Evolutionary conservation across 1,140 invertebrate species (phyloP).

Genomic region (Drosophila ananassae): DNA sequence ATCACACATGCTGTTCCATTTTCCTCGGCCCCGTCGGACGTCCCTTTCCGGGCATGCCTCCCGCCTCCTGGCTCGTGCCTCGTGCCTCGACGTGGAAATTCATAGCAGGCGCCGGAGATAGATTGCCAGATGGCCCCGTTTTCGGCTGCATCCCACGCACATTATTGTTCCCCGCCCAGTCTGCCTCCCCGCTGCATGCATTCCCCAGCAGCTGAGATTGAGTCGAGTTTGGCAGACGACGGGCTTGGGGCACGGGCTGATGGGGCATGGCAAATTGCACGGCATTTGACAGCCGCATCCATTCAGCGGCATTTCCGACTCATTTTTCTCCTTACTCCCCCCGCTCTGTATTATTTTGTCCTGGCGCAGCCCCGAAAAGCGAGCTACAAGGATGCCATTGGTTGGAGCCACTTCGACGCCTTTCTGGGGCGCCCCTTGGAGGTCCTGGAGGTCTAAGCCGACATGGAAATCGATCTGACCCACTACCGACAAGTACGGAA

Average conservation of each 20-base stretch:
- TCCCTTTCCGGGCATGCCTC: not conserved
- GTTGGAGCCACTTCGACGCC: no score
- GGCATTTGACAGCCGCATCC: conserved; percentile 77
- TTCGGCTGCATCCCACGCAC: conserved; percentile 26
- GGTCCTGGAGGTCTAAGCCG: no score
- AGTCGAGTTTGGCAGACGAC: conserved; percentile 47
- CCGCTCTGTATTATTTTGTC: not conserved
- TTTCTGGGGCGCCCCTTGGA: no score
- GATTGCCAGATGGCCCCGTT: conserved; percentile 68
- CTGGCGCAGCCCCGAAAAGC: no score
- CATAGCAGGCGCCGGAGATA: conserved; percentile 73
- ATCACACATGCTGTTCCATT: conserved; percentile 60
- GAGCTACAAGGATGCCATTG: no score
- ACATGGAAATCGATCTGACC: not conserved
- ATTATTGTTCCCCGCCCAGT: conserved; percentile 30
- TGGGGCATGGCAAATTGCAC: conserved; percentile 64
- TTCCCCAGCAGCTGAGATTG: conserved; percentile 69
- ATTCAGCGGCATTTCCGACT: conserved; percentile 67
- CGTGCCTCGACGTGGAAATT: conserved; percentile 46
- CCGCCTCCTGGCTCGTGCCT: not conserved
- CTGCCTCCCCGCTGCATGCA: conserved; percentile 6
- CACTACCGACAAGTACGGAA: no score
- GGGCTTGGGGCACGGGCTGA: not conserved
- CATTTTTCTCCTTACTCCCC: conserved; percentile 17
- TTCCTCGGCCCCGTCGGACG: not conserved